Percentiles rank a stretch among this genome's conserved stretches.
phyloP scores from a whole-genome alignment of 1,140 invertebrate species.

The Bombus balteatus region DNA sequence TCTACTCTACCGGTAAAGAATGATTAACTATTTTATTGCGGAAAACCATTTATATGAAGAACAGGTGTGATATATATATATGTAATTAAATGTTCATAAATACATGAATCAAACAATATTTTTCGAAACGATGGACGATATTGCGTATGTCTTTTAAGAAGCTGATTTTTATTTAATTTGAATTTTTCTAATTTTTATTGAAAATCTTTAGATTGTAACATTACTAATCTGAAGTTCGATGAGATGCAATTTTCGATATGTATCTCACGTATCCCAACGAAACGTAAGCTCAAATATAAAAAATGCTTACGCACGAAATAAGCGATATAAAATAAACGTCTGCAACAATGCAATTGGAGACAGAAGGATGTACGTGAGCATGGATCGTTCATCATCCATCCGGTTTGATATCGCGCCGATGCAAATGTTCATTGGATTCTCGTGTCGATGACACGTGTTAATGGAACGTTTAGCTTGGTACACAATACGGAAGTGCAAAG shows the following conservation, averaged over 20 bases:
- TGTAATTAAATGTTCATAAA: too few relatives aligned
- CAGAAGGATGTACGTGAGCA: constrained; percentile 54
- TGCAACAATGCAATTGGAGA: constrained; percentile 19
- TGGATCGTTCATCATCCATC: constrained; percentile 50
- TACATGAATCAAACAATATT: too few relatives aligned
- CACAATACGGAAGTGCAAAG: constrained; percentile 55
- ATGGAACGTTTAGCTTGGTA: constrained; percentile 50
- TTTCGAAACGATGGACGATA: too few relatives aligned
- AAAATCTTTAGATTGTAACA: too few relatives aligned
- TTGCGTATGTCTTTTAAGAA: too few relatives aligned
- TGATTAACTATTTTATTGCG: too few relatives aligned
- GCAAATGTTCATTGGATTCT: constrained; percentile 39
- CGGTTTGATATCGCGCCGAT: constrained; percentile 39
- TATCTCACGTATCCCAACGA: not conserved
- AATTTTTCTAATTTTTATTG: too few relatives aligned
- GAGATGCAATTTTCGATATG: not conserved
- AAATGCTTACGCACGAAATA: not conserved
- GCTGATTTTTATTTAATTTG: too few relatives aligned
- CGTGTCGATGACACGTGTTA: constrained; percentile 65
- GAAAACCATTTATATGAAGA: too few relatives aligned
- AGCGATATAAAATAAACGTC: not conserved
- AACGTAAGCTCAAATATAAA: not conserved
- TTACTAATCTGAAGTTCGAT: not conserved
- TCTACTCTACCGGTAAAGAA: too few relatives aligned
- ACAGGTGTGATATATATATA: too few relatives aligned